Evolutionary conservation across 2,888 invertebrate species (phyloP).

Genomic region (Ormia ochracea): DNA sequence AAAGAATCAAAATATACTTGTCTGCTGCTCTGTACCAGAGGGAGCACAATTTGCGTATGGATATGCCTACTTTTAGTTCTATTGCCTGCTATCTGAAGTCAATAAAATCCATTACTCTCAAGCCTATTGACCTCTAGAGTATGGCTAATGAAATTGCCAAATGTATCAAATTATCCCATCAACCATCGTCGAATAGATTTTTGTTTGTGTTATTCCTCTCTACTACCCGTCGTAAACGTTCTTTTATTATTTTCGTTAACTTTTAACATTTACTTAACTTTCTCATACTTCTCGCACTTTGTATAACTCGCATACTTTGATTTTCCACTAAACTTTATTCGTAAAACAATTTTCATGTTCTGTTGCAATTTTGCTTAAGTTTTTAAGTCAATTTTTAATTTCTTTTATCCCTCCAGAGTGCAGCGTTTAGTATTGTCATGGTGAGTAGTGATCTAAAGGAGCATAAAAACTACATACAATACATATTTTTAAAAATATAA

Average conservation of each 20-base stretch:
- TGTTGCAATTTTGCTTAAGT: slow-evolving; percentile 13
- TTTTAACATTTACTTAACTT: not conserved
- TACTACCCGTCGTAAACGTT: not conserved
- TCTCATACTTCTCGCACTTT: not conserved
- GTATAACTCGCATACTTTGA: not conserved
- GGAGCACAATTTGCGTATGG: too few species aligned
- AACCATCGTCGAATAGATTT: too few species aligned
- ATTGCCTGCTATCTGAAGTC: too few species aligned
- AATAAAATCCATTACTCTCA: too few species aligned
- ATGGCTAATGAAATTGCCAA: too few species aligned
- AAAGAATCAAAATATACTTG: too few species aligned
- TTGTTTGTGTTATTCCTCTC: too few species aligned
- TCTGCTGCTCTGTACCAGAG: too few species aligned
- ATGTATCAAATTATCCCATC: too few species aligned
- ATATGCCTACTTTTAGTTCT: too few species aligned
- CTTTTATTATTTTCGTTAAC: slow-evolving; percentile 16
- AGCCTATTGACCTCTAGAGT: too few species aligned
- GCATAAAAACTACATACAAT: not conserved
- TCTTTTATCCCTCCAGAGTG: not conserved
- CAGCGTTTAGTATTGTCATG: slow-evolving; percentile 33
- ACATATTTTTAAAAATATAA: not conserved
- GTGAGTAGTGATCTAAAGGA: slow-evolving; percentile 28
- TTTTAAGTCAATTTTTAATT: not conserved
- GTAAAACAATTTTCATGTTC: not conserved
- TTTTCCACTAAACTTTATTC: not conserved